Evolutionary conservation across 2,113 vertebrate genomes (phyloP).

Genomic region (Xerus inauris): DNA sequence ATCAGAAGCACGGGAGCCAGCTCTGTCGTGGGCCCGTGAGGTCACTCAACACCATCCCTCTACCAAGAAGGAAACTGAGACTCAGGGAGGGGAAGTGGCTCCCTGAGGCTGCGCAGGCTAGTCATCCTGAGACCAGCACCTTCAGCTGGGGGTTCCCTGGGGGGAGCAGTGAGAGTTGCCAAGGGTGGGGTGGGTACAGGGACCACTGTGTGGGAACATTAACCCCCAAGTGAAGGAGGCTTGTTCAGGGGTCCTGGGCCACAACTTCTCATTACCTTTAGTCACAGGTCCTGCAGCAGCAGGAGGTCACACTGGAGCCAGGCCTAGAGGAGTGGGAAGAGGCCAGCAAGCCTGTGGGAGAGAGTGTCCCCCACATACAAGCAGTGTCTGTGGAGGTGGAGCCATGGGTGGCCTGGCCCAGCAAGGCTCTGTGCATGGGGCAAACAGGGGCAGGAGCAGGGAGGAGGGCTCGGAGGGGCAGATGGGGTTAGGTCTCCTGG

Average conservation of each 20-base stretch:
- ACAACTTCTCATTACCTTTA: background rate
- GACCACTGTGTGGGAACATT: background rate
- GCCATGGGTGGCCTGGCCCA: fast-evolving
- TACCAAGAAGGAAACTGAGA: background rate
- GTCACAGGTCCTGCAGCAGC: background rate
- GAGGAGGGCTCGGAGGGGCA: background rate
- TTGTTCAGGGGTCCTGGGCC: background rate
- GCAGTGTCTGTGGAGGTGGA: fast-evolving
- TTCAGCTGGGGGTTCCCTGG: background rate
- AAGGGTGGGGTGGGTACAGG: background rate
- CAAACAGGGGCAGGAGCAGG: background rate
- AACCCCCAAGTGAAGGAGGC: background rate
- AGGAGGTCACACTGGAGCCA: background rate
- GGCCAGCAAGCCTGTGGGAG: background rate
- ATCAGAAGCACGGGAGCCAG: background rate
- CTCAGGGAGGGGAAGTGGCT: constrained; percentile 4
- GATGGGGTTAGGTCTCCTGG: background rate
- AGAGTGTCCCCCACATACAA: background rate
- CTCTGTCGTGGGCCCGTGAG: background rate
- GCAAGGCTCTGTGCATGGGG: background rate
- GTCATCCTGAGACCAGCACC: background rate
- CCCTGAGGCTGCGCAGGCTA: background rate
- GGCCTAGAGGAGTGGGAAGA: background rate
- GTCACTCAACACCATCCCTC: background rate
- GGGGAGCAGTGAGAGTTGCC: background rate